A percentile compares a stretch with the other conserved stretches of the same genome.
phyloP scores from a whole-genome alignment of 2,888 invertebrate genomes.

The Eubasilissa splendida region DNA sequence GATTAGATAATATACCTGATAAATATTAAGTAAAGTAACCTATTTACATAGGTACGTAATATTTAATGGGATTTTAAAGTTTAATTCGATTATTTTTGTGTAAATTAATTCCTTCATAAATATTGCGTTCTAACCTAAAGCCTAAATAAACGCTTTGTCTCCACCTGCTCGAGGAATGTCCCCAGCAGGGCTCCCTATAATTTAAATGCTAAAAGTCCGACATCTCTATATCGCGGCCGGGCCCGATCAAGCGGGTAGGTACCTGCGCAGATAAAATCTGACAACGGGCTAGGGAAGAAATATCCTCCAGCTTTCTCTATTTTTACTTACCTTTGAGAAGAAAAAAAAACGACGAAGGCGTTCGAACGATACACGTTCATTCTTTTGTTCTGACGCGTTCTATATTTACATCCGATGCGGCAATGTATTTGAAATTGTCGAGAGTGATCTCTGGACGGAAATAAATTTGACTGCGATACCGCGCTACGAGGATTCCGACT shows the following conservation, averaged over 20 bases:
- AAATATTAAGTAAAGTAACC: too few relatives aligned
- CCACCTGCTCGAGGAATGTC: conserved; percentile 39
- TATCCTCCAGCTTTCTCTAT: conserved; percentile 41
- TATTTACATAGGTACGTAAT: too few relatives aligned
- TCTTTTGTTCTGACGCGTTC: conserved; percentile 50
- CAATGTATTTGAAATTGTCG: conserved; percentile 50
- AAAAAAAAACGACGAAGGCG: conserved; percentile 49
- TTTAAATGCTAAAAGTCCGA: conserved; percentile 41
- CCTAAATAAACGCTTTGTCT: neutral
- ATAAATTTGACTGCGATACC: conserved; percentile 55
- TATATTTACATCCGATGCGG: conserved; percentile 49
- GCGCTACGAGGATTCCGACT: conserved; percentile 45
- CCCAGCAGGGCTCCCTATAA: conserved; percentile 24
- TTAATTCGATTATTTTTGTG: too few relatives aligned
- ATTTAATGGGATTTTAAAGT: too few relatives aligned
- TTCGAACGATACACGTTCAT: conserved; percentile 52
- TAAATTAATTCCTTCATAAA: too few relatives aligned
- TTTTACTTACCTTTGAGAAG: conserved; percentile 38
- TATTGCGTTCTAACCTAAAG: too few relatives aligned
- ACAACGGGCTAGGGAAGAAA: conserved; percentile 3
- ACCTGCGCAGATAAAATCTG: conserved; percentile 41
- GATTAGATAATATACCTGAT: too few relatives aligned
- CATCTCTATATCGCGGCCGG: conserved; percentile 34
- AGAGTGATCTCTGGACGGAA: conserved; percentile 53
- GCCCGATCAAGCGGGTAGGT: conserved; percentile 32